Base-by-base conservation (phyloP, 2,888 invertebrate species). In the Nemoura dubitans region DNA sequence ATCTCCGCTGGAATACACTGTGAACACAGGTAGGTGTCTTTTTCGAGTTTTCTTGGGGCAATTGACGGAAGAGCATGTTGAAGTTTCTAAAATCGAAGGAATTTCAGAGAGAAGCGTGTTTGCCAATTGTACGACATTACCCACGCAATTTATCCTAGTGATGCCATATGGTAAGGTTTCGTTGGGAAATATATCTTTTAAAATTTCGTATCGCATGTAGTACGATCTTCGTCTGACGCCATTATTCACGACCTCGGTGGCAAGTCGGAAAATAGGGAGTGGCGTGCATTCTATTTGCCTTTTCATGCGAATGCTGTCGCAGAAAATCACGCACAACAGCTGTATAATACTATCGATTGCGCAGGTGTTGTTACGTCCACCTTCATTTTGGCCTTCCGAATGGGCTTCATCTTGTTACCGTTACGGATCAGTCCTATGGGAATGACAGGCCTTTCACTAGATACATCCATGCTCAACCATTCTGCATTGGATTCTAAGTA, bases 221-320 rank as follows among this genome's bases (percentile, higher is more conserved):
- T 81, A 81, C 30, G 16, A 29, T 16, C 30, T 81, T 27, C 0
- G 6, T 0, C 29, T 29, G 21, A 29, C n/a, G 3, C 81, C 81
- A 21, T n/a, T 3, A 30, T 10, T 10, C 10, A 36, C 10, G 27
- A 26, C 7, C 26, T 42, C 36, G 10, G 83, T 28, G 5, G 10
- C 43, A 42, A 76, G 28, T 26, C 29, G 78, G 85, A 30, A 82
- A 59, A 87, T 30, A 85, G 82, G 82, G 10, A 30, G 16, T 30
- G 5, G 2, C 21, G 14, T 14, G 28, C 30, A 82, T 82, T 14
- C 3, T 5, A 10, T 10, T 25, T n/a, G n/a, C n/a, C n/a, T n/a
- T n/a, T 30, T 82, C 82, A 82, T 30, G 0, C 3, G 16, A 0
- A 30, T 29, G n/a, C 82, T 82, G 30, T 82, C 82, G 29, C 82